Percentiles rank a stretch among this genome's conserved stretches.
phyloP scores from a whole-genome alignment of 2,888 invertebrate species.

The Melieria crassipennis region DNA sequence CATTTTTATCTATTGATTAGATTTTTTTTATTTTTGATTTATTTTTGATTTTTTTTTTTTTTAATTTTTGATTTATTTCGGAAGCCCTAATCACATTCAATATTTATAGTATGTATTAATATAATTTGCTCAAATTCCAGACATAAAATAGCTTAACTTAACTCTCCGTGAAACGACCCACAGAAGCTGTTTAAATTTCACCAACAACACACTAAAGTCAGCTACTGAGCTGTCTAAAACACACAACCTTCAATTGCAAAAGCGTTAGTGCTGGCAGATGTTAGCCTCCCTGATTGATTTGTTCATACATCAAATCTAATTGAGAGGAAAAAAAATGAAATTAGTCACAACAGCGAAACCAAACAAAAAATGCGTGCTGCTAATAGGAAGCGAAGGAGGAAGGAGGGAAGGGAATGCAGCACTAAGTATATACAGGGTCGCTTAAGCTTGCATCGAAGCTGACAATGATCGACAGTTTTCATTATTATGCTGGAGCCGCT shows the following conservation, averaged over 20 bases:
- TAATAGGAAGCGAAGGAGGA: background rate
- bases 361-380: no score
- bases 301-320: slow-evolving; percentile 24
- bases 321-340: background rate
- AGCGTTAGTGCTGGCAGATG: background rate
- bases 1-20: no score
- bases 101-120: no score
- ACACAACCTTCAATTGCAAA: no score
- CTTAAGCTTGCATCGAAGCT: background rate
- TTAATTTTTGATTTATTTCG: no score
- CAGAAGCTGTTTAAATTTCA: background rate
- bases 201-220: background rate
- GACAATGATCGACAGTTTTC: slow-evolving; percentile 16
- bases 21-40: no score
- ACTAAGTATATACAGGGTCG: no score
- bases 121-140: no score
- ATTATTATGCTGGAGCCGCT: background rate
- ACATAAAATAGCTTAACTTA: no score
- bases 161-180: background rate
- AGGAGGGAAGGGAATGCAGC: background rate
- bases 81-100: no score
- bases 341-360: background rate
- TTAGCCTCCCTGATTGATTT: slow-evolving; percentile 17
- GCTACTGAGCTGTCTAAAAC: background rate
- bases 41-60: no score